These are phyloP conservation scores for Cavia porcellus DNA, from an alignment of 2,113 vertebrate genomes.

Conservation along the genomic window DNA sequence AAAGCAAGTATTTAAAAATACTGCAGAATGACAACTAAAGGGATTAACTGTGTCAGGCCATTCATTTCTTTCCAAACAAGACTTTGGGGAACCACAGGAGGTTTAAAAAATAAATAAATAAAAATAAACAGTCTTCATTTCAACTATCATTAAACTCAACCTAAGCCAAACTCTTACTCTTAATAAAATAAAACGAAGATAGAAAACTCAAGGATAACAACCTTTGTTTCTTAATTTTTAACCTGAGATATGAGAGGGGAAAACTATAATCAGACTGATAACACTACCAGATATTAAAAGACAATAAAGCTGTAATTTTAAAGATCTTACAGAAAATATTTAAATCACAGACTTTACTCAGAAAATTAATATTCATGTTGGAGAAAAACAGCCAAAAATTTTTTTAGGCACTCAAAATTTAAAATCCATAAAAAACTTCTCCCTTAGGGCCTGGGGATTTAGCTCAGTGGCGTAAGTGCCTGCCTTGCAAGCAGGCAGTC, in stretches of 20 bases:
- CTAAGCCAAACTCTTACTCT: conserved; percentile 15
- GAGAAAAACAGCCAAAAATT: conserved; percentile 18
- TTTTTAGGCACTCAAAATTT: conserved; percentile 41
- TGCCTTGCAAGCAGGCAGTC: too few species aligned
- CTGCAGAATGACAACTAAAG: neutral
- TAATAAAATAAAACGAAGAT: conserved; percentile 59
- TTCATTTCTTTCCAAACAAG: neutral
- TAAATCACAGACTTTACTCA: conserved; percentile 32
- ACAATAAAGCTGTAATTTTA: conserved; percentile 19
- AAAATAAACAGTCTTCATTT: neutral
- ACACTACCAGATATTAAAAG: conserved; percentile 7
- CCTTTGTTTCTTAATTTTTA: conserved; percentile 45
- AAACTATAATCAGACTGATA: neutral
- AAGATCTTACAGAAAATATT: conserved; percentile 51
- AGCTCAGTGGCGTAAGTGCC: too few species aligned
- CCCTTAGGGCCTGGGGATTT: too few species aligned
- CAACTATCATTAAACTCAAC: conserved; percentile 38
- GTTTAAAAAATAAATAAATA: neutral
- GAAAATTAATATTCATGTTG: neutral
- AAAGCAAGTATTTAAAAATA: conserved; percentile 13
- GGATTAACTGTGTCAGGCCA: neutral
- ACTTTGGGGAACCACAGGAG: neutral
- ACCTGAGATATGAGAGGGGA: neutral
- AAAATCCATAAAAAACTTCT: conserved; percentile 61
- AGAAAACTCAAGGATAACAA: neutral